These are phyloP conservation scores for Trachemys scripta DNA, from an alignment of 2,113 vertebrate genomes.

Conservation along the genomic window DNA sequence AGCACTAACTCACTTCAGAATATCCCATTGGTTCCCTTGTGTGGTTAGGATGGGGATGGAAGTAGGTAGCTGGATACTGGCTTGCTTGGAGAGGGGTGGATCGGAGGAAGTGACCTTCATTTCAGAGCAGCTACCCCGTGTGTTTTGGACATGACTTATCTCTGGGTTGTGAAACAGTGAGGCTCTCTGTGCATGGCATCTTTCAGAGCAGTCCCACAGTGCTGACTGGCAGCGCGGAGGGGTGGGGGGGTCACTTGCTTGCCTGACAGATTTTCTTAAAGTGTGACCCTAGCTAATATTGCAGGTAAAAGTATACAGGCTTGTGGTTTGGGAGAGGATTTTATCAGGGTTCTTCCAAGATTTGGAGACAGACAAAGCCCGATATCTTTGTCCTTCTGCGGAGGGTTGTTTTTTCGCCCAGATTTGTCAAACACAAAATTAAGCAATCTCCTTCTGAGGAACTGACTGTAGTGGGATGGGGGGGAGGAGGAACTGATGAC, in stretches of 20 bases:
- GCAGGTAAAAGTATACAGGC: neutral
- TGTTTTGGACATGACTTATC: neutral
- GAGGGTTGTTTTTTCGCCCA: neutral
- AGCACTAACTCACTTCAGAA: neutral
- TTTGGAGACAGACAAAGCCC: neutral
- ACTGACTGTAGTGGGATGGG: neutral
- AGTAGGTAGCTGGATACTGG: neutral
- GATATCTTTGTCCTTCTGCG: neutral
- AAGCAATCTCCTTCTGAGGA: neutral
- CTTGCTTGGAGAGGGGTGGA: neutral
- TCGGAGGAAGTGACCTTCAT: neutral
- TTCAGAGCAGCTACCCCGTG: neutral
- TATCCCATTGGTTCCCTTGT: neutral
- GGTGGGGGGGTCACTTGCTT: neutral
- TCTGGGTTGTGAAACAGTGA: neutral
- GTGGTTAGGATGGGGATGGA: neutral
- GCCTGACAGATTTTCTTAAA: neutral
- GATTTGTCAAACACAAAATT: neutral
- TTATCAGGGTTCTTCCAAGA: neutral
- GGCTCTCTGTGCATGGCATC: neutral
- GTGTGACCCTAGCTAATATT: neutral
- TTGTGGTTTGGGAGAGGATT: neutral
- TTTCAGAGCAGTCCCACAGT: neutral
- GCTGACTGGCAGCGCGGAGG: neutral
- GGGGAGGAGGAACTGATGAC: rapidly evolving